phyloP scores from a whole-genome alignment of 2,113 vertebrate species.

The Desmodus rotundus region DNA sequence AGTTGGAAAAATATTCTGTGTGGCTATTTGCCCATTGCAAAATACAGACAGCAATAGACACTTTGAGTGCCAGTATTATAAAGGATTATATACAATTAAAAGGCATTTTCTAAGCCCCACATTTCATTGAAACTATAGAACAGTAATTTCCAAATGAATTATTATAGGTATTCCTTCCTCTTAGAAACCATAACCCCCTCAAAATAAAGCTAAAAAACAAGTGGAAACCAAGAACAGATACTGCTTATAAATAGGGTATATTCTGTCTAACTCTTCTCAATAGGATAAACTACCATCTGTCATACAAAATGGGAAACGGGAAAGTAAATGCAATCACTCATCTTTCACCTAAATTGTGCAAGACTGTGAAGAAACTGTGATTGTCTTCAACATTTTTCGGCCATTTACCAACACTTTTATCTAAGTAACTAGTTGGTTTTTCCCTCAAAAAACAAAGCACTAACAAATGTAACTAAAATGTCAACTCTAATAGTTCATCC shows the following conservation, averaged over 20 bases:
- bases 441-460: neutral
- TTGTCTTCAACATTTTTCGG: neutral
- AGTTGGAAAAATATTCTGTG: slow-evolving; percentile 17
- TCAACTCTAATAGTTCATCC: neutral
- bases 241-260: neutral
- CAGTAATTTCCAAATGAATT: slow-evolving; percentile 35
- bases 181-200: neutral
- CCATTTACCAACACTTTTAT: neutral
- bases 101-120: neutral
- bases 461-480: slow-evolving; percentile 35
- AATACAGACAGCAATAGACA: slow-evolving; percentile 36
- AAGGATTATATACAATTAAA: slow-evolving; percentile 49
- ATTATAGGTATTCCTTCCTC: slow-evolving; percentile 1
- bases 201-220: slow-evolving; percentile 13
- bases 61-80: slow-evolving; percentile 26
- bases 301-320: neutral
- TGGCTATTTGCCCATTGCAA: slow-evolving; percentile 32
- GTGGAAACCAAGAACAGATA: slow-evolving; percentile 16
- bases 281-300: neutral
- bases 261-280: neutral
- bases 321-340: neutral
- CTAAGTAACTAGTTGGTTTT: neutral
- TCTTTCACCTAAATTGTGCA: neutral
- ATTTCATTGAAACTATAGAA: slow-evolving; percentile 40
- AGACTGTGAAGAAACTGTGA: neutral